Percentiles rank a stretch among this genome's conserved stretches.
phyloP scores from a whole-genome alignment of 1,140 invertebrate genomes.

The Gyrodactylus bullatarudis region DNA sequence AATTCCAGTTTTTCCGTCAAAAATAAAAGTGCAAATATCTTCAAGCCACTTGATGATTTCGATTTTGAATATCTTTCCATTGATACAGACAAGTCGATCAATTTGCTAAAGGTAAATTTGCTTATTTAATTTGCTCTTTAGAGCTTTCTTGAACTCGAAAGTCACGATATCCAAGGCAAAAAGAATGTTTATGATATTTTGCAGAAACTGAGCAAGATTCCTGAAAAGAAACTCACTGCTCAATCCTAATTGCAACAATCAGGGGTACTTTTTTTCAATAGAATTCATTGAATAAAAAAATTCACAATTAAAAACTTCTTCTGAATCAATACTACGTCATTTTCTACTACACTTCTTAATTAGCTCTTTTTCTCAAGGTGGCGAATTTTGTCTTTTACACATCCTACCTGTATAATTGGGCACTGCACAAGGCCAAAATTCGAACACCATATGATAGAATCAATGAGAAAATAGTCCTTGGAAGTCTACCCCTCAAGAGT shows the following conservation, averaged over 20 bases:
- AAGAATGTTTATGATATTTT: neutral
- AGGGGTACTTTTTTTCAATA: no score
- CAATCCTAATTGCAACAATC: no score
- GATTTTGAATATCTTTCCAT: neutral
- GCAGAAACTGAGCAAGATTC: neutral
- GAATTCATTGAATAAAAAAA: no score
- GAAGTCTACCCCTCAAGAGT: neutral
- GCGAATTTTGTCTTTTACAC: neutral
- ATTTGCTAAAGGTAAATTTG: neutral
- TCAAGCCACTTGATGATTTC: neutral
- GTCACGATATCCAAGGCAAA: neutral
- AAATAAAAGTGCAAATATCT: neutral
- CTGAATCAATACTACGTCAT: no score
- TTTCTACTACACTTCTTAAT: no score
- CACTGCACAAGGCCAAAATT: neutral
- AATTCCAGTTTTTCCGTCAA: neutral
- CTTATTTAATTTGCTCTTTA: neutral
- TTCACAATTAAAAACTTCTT: no score
- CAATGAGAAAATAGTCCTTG: neutral
- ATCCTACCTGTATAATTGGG: neutral
- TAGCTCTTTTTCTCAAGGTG: no score
- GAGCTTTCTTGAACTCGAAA: neutral
- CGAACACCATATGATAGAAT: neutral
- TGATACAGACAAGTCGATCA: no score
- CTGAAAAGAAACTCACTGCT: no score